Evolutionary conservation across 2,113 vertebrate genomes (phyloP), one percentile per base, ranked within the genome.

Genomic region (Entelurus aequoreus): DNA sequence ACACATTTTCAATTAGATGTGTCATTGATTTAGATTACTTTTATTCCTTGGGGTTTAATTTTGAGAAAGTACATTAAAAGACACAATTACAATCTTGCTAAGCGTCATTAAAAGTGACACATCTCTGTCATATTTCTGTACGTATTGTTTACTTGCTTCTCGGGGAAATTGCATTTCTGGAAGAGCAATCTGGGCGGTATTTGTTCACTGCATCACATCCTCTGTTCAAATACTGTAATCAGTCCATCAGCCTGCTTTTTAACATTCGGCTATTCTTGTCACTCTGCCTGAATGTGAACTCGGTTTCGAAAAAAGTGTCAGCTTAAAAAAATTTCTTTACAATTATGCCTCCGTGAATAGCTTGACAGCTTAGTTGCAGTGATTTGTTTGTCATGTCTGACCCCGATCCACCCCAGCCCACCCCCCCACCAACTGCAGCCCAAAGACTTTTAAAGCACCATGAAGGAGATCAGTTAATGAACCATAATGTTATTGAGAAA

Each of bases 1-100:
- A 57, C 52, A 55, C 53, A 60, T 67, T 66, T 80, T 65, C 74
- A 80, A 73, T 80, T 79, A 76, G 61, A 66, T 63, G 69, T 62
- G 69, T 66, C 63, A 68, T 44, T 36, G 73, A 67, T 52, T 68
- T 49, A 60, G 74, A 74, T 82, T 64, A 65, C 74, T 74, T 70
- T 58, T 37, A 55, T 53, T 71, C 61, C 65, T 66, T 6, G 64
- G 73, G 79, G 66, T 77, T 70, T 72, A 46, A 58, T 57, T 66
- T 48, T 65, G 52, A 60, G 64, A 54, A 13, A 14, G 60, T 40
- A 60, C 44, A 63, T 28, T 19, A 61, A 66, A 62, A 65, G 47
- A 52, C 50, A 62, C 47, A 66, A 61, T 56, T 44, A 66, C 63
- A 58, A 9, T 46, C 12, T 44, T 38, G 50, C 19, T 42, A 8